These are phyloP conservation scores for Catajapyx aquilonaris DNA, from an alignment of 1,140 invertebrate species.

Conservation along the genomic window DNA sequence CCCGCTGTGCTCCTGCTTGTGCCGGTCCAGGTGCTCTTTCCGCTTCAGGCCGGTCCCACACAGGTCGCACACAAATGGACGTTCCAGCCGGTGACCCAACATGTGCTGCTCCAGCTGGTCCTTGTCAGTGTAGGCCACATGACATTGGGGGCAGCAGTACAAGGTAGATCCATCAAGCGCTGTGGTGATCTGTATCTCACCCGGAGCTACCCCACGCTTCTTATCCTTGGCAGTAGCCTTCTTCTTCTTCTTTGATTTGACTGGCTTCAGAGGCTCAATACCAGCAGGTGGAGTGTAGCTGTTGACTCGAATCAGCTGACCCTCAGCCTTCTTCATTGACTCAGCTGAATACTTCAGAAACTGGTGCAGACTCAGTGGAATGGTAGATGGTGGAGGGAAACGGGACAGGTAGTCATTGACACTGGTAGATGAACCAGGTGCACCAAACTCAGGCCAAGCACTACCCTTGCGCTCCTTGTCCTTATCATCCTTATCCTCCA, in stretches of 20 bases:
- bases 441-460: background rate
- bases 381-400: constrained; percentile 19
- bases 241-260: constrained; percentile 20
- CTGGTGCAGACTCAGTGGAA: constrained; percentile 22
- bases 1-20: constrained; percentile 55
- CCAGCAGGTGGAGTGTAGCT: no score
- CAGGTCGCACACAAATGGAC: constrained; percentile 62
- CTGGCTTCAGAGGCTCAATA: constrained; percentile 13
- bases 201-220: constrained; percentile 19
- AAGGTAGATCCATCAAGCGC: constrained; percentile 21
- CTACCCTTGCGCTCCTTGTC: background rate
- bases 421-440: background rate
- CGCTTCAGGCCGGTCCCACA: constrained; percentile 57
- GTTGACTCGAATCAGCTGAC: constrained; percentile 13
- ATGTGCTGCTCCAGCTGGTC: constrained; percentile 23
- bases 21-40: constrained; percentile 54
- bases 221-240: constrained; percentile 19
- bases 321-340: constrained; percentile 19
- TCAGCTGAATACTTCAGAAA: constrained; percentile 22
- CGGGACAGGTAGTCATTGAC: constrained; percentile 22
- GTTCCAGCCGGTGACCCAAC: constrained; percentile 47
- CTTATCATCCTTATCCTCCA: background rate
- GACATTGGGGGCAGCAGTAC: constrained; percentile 26
- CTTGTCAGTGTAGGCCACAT: constrained; percentile 21
- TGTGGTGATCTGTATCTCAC: constrained; percentile 23